Base-by-base conservation (phyloP, 2,797 vertebrate genomes). In the Pseudochaenichthys georgianus region DNA sequence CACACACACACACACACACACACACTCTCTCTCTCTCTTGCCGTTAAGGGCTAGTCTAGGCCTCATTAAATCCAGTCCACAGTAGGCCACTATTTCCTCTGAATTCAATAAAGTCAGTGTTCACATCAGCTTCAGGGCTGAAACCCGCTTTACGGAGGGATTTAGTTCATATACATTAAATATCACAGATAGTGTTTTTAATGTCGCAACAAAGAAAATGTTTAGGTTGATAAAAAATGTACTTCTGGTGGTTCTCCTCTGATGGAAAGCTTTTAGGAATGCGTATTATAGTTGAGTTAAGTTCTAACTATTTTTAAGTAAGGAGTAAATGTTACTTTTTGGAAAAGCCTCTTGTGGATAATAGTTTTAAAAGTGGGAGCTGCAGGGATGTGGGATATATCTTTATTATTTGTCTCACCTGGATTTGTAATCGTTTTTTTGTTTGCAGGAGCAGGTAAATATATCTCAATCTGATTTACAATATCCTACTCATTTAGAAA, bases 11-110 rank as follows among this genome's bases (percentile, higher is more conserved):
- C n/a, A n/a, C n/a, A n/a, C n/a, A n/a, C n/a, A n/a, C n/a, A n/a
- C n/a, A n/a, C n/a, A n/a, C n/a, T n/a, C n/a, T n/a, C n/a, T n/a
- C n/a, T n/a, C n/a, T n/a, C 61, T 61, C 75, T 70, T 73, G 78
- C 4, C 52, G 75, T 80, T 53, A 0, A 54, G 13, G 34, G 28
- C 74, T 8, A 38, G 69, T 61, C 72, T 60, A 72, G 64, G 60
- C 58, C 47, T 85, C 71, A 79, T 82, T 82, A 73, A 75, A 75
- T 42, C 1, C 13, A 69, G 43, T 51, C 62, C 46, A 73, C 47
- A 69, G 7, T 2, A 9, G 51, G 38, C 76, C 67, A 68, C 69
- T 79, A 74, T 81, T 73, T 63, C 45, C 53, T 64, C 62, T 72
- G 34, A 78, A 75, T 69, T 51, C 4, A 72, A 75, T 57, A 41